Percentiles rank a stretch among this genome's conserved stretches.
Conservation (phyloP, 1,140 invertebrate species). For the Chelonus insularis region DNA sequence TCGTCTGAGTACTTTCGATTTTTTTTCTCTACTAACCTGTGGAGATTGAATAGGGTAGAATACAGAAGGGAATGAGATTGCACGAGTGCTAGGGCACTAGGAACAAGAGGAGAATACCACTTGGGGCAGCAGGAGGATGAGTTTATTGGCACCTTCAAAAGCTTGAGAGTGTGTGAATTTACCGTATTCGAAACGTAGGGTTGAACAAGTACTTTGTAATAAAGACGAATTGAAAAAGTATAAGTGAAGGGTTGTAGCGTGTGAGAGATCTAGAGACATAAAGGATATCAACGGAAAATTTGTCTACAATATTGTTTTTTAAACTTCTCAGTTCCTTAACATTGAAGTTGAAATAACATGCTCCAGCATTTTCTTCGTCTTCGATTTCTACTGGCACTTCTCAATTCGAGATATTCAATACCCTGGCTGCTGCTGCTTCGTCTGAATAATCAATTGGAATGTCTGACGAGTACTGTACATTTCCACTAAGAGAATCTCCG, state of each 20-base stretch:
- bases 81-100: not conserved
- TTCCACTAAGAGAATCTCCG: not conserved
- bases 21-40: not conserved
- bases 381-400: not conserved
- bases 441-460: not conserved
- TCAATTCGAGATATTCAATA: not conserved
- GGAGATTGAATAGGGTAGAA: constrained; percentile 4
- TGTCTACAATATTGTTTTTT: not conserved
- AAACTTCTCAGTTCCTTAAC: too few species aligned
- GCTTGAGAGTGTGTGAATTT: constrained; percentile 7
- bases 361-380: not conserved
- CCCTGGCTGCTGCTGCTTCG: not conserved
- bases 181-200: not conserved
- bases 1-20: not conserved
- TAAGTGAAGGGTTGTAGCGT: not conserved
- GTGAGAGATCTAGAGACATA: constrained; percentile 21
- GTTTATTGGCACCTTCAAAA: constrained; percentile 19
- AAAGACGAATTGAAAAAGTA: not conserved
- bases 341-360: not conserved
- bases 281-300: too few species aligned
- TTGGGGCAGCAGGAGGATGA: constrained; percentile 10
- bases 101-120: not conserved
- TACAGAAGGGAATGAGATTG: not conserved
- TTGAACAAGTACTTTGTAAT: not conserved
- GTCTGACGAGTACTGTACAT: not conserved